Conservation (phyloP, 2,888 invertebrate species). For the Carabus problematicus region DNA sequence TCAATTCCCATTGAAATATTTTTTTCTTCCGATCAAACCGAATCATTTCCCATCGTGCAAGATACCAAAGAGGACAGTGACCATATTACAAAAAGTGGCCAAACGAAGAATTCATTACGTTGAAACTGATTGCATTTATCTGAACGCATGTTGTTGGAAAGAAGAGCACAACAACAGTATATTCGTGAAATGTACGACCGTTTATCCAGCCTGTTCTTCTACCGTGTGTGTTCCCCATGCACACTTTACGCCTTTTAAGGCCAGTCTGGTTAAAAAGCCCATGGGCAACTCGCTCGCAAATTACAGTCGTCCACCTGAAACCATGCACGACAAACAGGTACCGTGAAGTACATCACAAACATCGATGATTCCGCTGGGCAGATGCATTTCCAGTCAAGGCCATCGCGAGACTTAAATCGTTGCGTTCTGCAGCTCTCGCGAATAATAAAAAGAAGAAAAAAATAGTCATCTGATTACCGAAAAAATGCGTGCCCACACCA, state of each 20-base stretch:
- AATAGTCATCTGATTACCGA: constrained; percentile 28
- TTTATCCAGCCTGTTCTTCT: neutral
- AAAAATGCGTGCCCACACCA: constrained; percentile 17
- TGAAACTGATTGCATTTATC: constrained; percentile 35
- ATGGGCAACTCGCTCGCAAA: constrained; percentile 39
- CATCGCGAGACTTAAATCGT: constrained; percentile 32
- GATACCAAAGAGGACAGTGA: constrained; percentile 27
- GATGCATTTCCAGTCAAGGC: constrained; percentile 23
- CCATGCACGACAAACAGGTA: constrained; percentile 1
- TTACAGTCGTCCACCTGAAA: constrained; percentile 29
- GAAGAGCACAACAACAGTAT: neutral
- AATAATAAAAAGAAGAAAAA: constrained; percentile 28
- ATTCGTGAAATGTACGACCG: neutral
- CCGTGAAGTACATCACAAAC: neutral
- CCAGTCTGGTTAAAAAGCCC: constrained; percentile 37
- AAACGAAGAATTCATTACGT: constrained; percentile 31
- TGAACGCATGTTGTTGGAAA: neutral
- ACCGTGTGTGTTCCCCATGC: constrained; percentile 15
- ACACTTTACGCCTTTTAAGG: constrained; percentile 39
- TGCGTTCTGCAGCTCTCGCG: constrained; percentile 29
- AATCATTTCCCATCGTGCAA: neutral
- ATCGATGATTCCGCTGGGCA: neutral
- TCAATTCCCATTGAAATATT: too few relatives aligned
- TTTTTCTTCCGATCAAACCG: too few relatives aligned
- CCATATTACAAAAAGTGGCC: constrained; percentile 19